A percentile compares a stretch with the other conserved stretches of the same genome.
phyloP scores from a whole-genome alignment of 2,113 vertebrate species.

The Otocyon megalotis region DNA sequence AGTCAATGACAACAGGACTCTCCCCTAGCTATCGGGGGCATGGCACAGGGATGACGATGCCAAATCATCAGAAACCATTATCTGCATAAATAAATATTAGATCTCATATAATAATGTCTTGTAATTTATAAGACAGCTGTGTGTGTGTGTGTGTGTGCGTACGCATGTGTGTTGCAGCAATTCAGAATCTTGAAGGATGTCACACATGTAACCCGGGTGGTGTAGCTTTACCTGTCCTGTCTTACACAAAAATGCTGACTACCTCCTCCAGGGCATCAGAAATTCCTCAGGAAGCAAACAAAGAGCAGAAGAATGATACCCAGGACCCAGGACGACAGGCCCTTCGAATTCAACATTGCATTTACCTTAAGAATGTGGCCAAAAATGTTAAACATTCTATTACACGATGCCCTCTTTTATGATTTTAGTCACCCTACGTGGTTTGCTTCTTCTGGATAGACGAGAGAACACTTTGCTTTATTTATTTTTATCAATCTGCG shows the following conservation, averaged over 20 bases:
- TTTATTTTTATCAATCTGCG: slow-evolving; percentile 44
- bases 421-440: neutral
- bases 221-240: accelerated
- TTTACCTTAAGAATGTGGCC: neutral
- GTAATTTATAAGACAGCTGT: neutral
- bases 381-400: neutral
- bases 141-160: neutral
- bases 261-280: neutral
- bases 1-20: too few relatives aligned
- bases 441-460: neutral
- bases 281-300: neutral
- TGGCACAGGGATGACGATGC: neutral
- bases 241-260: neutral
- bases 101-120: neutral
- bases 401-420: neutral
- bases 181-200: neutral
- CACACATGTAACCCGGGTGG: accelerated
- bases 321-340: neutral
- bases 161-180: too few relatives aligned
- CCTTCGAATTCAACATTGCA: neutral
- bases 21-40: neutral
- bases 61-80: too few relatives aligned
- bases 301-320: neutral
- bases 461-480: slow-evolving; percentile 46
- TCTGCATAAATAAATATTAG: neutral